Evolutionary conservation across 2,113 vertebrate genomes (phyloP), one percentile per base, ranked within the genome.

Genomic region (Urocitellus parryii): DNA sequence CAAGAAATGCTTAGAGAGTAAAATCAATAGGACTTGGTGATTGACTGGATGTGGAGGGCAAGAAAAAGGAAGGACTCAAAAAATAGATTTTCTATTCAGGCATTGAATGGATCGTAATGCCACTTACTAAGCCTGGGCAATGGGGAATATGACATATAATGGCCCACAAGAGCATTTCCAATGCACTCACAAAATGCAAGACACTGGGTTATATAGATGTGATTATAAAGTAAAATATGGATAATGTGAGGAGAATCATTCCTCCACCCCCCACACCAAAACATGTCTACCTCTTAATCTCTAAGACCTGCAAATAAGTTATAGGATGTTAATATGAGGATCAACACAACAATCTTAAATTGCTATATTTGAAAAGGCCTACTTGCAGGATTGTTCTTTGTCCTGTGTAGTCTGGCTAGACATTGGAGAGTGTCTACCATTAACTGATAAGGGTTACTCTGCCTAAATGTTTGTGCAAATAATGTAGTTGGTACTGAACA

Each of bases 11-110:
- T 24, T 61, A 58, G 20, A 74, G 7, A 85, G n/a, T n/a, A 58
- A 79, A 81, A 79, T 90, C 53, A 74, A n/a, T 39, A 82, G 53
- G 24, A 82, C 18, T 67, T 27, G 24, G 37, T 87, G 94, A 92
- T 8, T 67, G 51, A 95, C 56, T 29, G 4, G 3, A 51, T 37
- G 9, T 53, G 12, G 37, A 87, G 39, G n/a, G 10, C 16, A 91
- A 89, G 27, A 82, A 90, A 94, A 72, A 45, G 20, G 5, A 29
- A 90, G 13, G 16, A 20, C 12, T 56, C 42, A 82, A 85, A 79
- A 51, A 79, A 51, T 32, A 74, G 78, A 48, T 84, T 79, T 92
- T 89, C 89, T 89, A 34, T 63, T 79, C 29, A 18, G 48, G 24
- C 34, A 42, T 27, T 37, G 22, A n/a, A 18, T 91, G 5, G 20